phyloP scores from a whole-genome alignment of 2,888 invertebrate genomes.

The Lapara coniferarum region DNA sequence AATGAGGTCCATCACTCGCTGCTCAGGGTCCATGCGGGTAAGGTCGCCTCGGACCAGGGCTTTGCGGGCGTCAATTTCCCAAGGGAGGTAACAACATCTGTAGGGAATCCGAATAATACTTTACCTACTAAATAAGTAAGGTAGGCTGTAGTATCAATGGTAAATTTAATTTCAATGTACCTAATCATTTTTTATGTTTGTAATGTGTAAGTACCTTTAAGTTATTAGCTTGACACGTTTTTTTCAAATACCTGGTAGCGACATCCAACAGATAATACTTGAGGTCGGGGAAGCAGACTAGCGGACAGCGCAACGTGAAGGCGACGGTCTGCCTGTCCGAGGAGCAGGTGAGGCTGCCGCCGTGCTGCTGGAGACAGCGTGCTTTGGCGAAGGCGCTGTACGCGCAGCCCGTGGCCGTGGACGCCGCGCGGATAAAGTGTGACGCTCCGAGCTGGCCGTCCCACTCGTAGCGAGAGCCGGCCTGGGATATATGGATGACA shows the following conservation, averaged over 20 bases:
- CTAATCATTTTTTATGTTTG: no score
- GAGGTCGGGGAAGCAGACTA: slow-evolving; percentile 49
- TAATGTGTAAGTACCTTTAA: background rate
- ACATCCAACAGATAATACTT: slow-evolving; percentile 64
- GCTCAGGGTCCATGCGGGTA: slow-evolving; percentile 50
- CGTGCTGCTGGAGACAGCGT: slow-evolving; percentile 89
- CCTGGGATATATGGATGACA: slow-evolving; percentile 69
- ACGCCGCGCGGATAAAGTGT: slow-evolving; percentile 90
- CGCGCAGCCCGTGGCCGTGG: slow-evolving; percentile 88
- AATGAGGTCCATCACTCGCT: slow-evolving; percentile 62
- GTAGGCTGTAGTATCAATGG: no score
- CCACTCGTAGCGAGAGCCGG: slow-evolving; percentile 93
- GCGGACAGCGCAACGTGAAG: slow-evolving; percentile 85
- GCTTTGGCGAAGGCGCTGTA: slow-evolving; percentile 88
- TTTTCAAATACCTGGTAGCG: slow-evolving; percentile 53
- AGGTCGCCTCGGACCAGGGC: slow-evolving; percentile 56
- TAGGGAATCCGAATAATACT: background rate
- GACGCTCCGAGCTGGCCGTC: slow-evolving; percentile 88
- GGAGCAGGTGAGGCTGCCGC: slow-evolving; percentile 86
- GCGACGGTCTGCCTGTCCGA: slow-evolving; percentile 90
- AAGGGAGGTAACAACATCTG: slow-evolving; percentile 60
- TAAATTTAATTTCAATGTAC: background rate
- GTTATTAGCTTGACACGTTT: no score
- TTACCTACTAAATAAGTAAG: no score
- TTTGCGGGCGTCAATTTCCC: slow-evolving; percentile 62